Evolutionary conservation across 2,888 invertebrate species (phyloP).

Genomic region (Patella ulyssiponensis): DNA sequence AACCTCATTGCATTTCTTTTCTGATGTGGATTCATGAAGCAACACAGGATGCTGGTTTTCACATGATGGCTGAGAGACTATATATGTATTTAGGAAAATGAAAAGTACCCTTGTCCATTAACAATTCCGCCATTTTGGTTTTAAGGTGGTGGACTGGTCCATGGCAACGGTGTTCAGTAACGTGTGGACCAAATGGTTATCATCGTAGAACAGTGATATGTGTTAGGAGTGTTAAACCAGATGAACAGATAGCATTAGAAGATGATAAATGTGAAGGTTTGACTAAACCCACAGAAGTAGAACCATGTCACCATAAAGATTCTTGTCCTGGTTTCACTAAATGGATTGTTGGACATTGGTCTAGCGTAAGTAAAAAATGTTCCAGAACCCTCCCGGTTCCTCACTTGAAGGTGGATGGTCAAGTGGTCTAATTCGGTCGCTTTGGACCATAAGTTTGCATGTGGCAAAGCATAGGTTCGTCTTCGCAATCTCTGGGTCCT

Average conservation of each 20-base stretch:
- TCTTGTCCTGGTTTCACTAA: constrained; percentile 59
- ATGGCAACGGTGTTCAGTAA: constrained; percentile 87
- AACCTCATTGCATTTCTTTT: too few relatives aligned
- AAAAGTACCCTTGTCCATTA: too few relatives aligned
- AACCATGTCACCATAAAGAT: constrained; percentile 62
- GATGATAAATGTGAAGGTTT: constrained; percentile 81
- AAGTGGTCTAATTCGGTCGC: too few relatives aligned
- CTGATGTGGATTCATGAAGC: too few relatives aligned
- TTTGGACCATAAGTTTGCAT: too few relatives aligned
- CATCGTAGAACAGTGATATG: constrained; percentile 73
- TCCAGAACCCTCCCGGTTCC: too few relatives aligned
- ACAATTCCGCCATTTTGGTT: not conserved
- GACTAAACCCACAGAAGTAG: constrained; percentile 80
- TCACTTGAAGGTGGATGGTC: too few relatives aligned
- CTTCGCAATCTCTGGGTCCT: too few relatives aligned
- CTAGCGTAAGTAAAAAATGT: constrained; percentile 50
- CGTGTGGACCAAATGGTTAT: constrained; percentile 75
- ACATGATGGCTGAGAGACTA: too few relatives aligned
- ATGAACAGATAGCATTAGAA: constrained; percentile 82
- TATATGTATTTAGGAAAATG: too few relatives aligned
- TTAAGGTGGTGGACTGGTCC: constrained; percentile 87
- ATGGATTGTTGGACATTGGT: constrained; percentile 66
- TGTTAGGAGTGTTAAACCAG: constrained; percentile 70
- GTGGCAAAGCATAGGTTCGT: not conserved
- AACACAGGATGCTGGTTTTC: too few relatives aligned